phyloP scores from a whole-genome alignment of 2,113 vertebrate genomes.

The Pelmatolapia mariae region DNA sequence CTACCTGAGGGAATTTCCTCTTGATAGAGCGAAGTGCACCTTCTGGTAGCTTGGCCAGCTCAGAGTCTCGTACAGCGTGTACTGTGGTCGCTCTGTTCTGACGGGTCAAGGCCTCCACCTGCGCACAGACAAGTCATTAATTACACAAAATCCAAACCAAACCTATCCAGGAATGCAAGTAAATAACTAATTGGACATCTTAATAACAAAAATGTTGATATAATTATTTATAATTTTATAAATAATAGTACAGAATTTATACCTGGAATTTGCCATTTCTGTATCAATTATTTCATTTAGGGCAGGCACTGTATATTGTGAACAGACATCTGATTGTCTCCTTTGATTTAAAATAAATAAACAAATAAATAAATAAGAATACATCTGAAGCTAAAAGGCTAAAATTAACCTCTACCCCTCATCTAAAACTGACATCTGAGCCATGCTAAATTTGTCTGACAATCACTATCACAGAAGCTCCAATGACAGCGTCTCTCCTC shows the following conservation, averaged over 20 bases:
- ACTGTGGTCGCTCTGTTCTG: constrained; percentile 92
- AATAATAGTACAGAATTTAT: not conserved
- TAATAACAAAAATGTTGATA: not conserved
- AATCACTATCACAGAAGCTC: constrained; percentile 15
- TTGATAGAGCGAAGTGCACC: constrained; percentile 92
- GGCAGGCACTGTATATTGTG: not conserved
- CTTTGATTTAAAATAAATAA: not conserved
- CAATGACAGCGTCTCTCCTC: constrained; percentile 28
- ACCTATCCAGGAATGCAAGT: not conserved
- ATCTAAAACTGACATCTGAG: constrained; percentile 19
- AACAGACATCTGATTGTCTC: not conserved
- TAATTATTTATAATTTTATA: not conserved
- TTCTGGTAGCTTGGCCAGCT: constrained; percentile 91
- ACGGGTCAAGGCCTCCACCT: constrained; percentile 92
- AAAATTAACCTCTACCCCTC: not conserved
- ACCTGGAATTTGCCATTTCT: not conserved
- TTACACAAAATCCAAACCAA: not conserved
- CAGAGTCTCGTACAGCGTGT: constrained; percentile 90
- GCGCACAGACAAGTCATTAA: not conserved
- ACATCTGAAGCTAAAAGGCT: not conserved
- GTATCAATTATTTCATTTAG: not conserved
- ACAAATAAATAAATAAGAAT: not conserved
- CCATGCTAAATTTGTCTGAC: constrained; percentile 23
- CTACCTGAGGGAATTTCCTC: constrained; percentile 91
- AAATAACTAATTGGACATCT: not conserved